Evolutionary conservation across 1,140 invertebrate species (phyloP).

Genomic region (Pseudomyrmex concolor): DNA sequence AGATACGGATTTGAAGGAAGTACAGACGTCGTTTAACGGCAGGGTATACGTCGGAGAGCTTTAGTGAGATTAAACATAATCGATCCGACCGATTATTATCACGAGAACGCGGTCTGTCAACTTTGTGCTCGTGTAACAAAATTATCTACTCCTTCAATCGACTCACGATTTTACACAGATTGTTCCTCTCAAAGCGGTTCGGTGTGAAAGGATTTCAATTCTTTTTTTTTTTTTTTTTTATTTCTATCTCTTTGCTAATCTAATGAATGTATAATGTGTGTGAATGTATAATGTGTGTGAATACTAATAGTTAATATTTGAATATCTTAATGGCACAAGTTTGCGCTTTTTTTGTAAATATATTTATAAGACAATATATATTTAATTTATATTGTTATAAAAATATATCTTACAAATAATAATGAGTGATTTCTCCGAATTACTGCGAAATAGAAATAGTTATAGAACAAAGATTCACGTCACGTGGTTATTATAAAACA

Average conservation of each 20-base stretch:
- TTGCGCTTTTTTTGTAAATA: too few species aligned
- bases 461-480: slow-evolving; percentile 39
- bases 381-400: too few species aligned
- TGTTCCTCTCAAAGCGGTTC: slow-evolving; percentile 25
- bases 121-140: slow-evolving; percentile 3
- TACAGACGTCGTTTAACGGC: slow-evolving; percentile 70
- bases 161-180: slow-evolving; percentile 61
- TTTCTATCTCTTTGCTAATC: neutral
- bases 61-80: slow-evolving; percentile 74
- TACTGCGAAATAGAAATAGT: too few species aligned
- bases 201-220: neutral
- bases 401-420: too few species aligned
- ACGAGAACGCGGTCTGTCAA: slow-evolving; percentile 35
- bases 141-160: slow-evolving; percentile 74
- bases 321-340: neutral
- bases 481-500: slow-evolving; percentile 64
- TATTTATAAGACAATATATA: too few species aligned
- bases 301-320: neutral
- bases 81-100: slow-evolving; percentile 62
- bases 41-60: slow-evolving; percentile 66
- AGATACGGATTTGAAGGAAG: slow-evolving; percentile 74
- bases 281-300: too few species aligned
- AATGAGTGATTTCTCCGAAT: too few species aligned
- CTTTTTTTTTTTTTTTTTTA: slow-evolving; percentile 10
- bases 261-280: neutral